Percentiles rank a stretch among this genome's conserved stretches.
phyloP scores from a whole-genome alignment of 1,140 invertebrate genomes.

The Drosophila leontia region DNA sequence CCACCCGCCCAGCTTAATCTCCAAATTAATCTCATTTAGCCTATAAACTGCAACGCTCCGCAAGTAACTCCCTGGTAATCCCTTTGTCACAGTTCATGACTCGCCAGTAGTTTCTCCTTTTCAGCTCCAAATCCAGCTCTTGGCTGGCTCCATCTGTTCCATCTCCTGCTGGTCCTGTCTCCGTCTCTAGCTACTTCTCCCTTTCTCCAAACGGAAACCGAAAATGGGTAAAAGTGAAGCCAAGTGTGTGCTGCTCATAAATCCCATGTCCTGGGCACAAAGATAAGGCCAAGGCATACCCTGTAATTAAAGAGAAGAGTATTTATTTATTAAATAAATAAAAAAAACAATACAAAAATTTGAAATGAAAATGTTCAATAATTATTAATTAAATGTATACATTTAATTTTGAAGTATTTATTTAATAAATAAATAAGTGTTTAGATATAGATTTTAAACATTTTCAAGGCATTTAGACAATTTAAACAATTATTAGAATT shows the following conservation, averaged over 20 bases:
- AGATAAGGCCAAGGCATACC: background rate
- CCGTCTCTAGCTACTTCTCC: background rate
- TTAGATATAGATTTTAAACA: background rate
- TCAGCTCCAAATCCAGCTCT: constrained; percentile 8
- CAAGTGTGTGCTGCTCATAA: constrained; percentile 59
- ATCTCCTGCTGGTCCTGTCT: background rate
- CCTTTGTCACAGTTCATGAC: constrained; percentile 78
- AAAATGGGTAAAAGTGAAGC: constrained; percentile 18
- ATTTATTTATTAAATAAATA: background rate
- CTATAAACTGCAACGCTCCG: constrained; percentile 62
- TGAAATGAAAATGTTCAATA: too few relatives aligned
- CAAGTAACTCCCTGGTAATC: constrained; percentile 72
- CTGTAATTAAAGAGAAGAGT: background rate
- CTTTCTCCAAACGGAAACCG: constrained; percentile 6
- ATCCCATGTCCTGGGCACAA: constrained; percentile 39
- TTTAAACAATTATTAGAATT: background rate
- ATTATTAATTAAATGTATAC: too few relatives aligned
- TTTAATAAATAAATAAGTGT: background rate
- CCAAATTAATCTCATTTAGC: constrained; percentile 76
- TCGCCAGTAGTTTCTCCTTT: constrained; percentile 50
- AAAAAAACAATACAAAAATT: background rate
- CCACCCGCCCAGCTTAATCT: constrained; percentile 52
- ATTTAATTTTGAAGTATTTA: too few relatives aligned
- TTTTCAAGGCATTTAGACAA: background rate
- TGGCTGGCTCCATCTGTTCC: constrained; percentile 21